Conservation (phyloP, 2,113 vertebrate species). For the Todiramphus saurophagus region DNA sequence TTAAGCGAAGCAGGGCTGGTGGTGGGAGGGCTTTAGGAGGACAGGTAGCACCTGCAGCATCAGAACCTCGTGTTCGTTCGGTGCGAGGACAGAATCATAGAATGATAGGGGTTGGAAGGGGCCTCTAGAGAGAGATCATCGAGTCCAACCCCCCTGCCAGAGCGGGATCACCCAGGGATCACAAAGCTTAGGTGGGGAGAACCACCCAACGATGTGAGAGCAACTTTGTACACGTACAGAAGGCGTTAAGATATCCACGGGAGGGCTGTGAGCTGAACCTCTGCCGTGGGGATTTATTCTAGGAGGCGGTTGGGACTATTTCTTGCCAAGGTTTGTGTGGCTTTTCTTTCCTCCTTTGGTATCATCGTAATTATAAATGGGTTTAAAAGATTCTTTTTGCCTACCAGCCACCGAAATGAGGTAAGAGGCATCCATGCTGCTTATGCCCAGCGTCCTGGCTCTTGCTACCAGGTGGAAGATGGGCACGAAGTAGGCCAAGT, state of each 20-base stretch:
- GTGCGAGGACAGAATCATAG: not conserved
- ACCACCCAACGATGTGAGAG: not conserved
- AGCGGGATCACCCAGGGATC: too few relatives aligned
- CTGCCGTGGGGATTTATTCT: not conserved
- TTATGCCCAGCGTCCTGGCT: slow-evolving; percentile 84
- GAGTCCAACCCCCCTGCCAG: too few relatives aligned
- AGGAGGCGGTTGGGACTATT: fast-evolving
- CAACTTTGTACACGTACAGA: not conserved
- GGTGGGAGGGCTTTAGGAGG: not conserved
- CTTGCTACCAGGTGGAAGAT: slow-evolving; percentile 89
- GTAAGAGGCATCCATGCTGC: slow-evolving; percentile 88
- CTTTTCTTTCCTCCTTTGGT: not conserved
- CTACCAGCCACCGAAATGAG: slow-evolving; percentile 90
- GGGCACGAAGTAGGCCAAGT: slow-evolving; percentile 90
- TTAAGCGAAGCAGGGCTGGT: not conserved
- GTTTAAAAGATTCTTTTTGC: not conserved
- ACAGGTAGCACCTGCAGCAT: not conserved
- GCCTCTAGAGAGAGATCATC: too few relatives aligned
- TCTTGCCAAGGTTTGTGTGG: not conserved
- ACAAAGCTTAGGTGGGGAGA: not conserved
- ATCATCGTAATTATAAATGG: not conserved
- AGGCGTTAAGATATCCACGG: fast-evolving
- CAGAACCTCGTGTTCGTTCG: not conserved
- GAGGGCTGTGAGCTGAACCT: not conserved
- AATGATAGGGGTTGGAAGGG: too few relatives aligned